Base-by-base conservation (phyloP, 2,888 invertebrate genomes). In the Xanthorhoe spadicearia region DNA sequence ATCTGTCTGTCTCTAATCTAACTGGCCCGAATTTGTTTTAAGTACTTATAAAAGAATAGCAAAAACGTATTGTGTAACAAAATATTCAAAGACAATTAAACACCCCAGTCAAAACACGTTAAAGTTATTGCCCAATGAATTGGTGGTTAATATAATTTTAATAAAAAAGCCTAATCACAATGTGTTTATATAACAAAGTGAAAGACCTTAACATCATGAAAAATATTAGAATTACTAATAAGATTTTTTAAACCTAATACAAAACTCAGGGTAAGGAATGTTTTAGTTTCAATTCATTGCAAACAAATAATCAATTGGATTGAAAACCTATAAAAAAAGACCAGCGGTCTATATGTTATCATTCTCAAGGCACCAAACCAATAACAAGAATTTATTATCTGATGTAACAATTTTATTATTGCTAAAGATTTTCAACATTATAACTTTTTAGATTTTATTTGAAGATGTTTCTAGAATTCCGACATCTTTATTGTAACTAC, bases 141-240 rank as follows among this genome's bases (percentile, higher is more conserved):
- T 58, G 54, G 43, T 55, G 57, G 56, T 70, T 70, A 65, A 53
- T 7, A 46, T 52, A 53, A 28, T 19, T 43, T 71, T 50, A 70
- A 73, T 71, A 70, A 69, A 70, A 69, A 57, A 69, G 38, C 72
- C 65, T 35, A 71, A 74, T 71, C 68, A 73, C 73, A 78, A 66
- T 72, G 73, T 80, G 68, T 66, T 18, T 53, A 65, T 68, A 50
- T 69, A 79, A 77, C 72, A 67, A 71, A 75, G 67, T 70, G 66
- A 68, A 61, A 64, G 51, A 68, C 56, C 23, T 9, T 18, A 52
- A 52, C 48, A 49, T 54, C 19, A 54, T 35, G 38, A 51, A 43
- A 50, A n/a, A 46, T 43, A 50, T 38, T 23, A 6, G 6, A 35
- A 5, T 60, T n/a, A n/a, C n/a, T n/a, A 52, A 8, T 52, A 23